phyloP scores from a whole-genome alignment of 2,797 vertebrate genomes.

The Thalassophryne amazonica region DNA sequence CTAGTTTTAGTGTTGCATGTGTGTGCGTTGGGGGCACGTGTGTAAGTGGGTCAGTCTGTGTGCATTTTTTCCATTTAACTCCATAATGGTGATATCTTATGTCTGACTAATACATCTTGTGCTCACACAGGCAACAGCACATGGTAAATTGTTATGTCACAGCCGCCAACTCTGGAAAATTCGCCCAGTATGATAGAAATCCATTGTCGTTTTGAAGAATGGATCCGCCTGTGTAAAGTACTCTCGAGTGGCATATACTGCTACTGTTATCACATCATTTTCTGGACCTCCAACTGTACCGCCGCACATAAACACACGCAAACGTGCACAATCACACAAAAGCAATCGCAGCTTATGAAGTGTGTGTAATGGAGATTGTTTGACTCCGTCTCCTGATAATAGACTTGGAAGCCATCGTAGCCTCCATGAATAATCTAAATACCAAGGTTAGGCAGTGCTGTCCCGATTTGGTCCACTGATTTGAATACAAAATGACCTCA shows the following conservation, averaged over 20 bases:
- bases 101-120: constrained; percentile 43
- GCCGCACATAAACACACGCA: constrained; percentile 11
- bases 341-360: constrained; percentile 39
- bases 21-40: background rate
- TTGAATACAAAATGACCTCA: constrained; percentile 52
- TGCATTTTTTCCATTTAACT: constrained; percentile 39
- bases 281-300: constrained; percentile 37
- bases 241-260: constrained; percentile 49
- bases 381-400: constrained; percentile 44
- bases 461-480: constrained; percentile 31
- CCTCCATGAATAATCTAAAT: constrained; percentile 37
- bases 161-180: constrained; percentile 43
- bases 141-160: constrained; percentile 55
- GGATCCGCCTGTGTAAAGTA: constrained; percentile 52
- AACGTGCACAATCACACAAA: background rate
- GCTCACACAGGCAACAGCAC: constrained; percentile 12
- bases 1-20: constrained; percentile 9
- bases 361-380: constrained; percentile 56
- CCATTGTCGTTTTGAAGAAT: constrained; percentile 61
- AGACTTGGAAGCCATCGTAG: constrained; percentile 45
- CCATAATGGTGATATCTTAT: constrained; percentile 43
- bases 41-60: constrained; percentile 15
- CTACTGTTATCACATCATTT: constrained; percentile 54
- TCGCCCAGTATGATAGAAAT: constrained; percentile 57
- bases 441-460: constrained; percentile 38